Evolutionary conservation across 2,797 vertebrate genomes (phyloP).

Genomic region (Sphenodon punctatus): DNA sequence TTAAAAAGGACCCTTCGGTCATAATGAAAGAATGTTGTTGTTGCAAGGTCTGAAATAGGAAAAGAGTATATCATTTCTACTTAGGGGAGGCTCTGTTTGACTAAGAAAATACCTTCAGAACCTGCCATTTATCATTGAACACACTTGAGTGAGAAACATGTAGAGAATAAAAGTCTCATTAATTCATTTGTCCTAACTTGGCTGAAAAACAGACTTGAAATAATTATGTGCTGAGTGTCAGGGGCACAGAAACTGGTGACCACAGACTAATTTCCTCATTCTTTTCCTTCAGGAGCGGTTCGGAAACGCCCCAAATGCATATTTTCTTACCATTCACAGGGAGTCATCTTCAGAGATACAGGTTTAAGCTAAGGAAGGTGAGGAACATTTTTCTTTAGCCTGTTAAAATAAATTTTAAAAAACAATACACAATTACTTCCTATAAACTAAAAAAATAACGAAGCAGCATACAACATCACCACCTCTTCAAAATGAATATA

Average conservation of each 20-base stretch:
- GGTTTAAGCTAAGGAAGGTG: neutral
- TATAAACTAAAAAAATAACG: no score
- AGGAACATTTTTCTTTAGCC: neutral
- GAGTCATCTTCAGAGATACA: neutral
- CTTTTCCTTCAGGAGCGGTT: constrained; percentile 55
- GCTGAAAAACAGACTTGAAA: constrained; percentile 41
- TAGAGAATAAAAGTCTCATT: constrained; percentile 21
- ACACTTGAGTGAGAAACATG: constrained; percentile 54
- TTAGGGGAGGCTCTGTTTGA: constrained; percentile 55
- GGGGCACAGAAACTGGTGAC: constrained; percentile 42
- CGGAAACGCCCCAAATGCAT: constrained; percentile 38
- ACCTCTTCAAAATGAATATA: no score
- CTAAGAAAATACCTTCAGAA: constrained; percentile 51
- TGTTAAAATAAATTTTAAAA: no score
- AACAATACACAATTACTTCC: no score
- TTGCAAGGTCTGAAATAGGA: constrained; percentile 31
- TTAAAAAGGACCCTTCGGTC: constrained; percentile 1
- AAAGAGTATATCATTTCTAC: constrained; percentile 22
- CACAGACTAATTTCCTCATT: constrained; percentile 66
- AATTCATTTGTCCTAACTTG: constrained; percentile 49
- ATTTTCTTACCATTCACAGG: neutral
- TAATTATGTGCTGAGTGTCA: constrained; percentile 49
- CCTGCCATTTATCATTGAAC: constrained; percentile 52
- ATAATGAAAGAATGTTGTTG: constrained; percentile 31
- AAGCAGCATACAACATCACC: no score